Conservation (phyloP, 2,797 vertebrate genomes). For the Anguilla anguilla region DNA sequence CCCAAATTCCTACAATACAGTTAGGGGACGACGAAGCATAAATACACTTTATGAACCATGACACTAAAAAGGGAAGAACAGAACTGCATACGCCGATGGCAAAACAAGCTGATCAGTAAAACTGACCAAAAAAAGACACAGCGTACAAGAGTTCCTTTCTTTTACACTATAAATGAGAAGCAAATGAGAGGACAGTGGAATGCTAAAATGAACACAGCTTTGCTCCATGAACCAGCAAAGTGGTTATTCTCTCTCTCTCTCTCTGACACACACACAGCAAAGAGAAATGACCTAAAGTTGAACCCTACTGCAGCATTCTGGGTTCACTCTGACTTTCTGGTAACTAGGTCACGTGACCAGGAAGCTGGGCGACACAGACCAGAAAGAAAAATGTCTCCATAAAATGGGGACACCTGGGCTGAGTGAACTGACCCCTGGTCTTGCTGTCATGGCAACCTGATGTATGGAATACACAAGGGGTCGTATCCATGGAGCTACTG, state of each 20-base stretch:
- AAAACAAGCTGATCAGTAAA: no score
- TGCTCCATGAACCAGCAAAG: not conserved
- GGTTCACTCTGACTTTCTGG: not conserved
- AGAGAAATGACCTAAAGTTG: not conserved
- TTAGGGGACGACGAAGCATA: no score
- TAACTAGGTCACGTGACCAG: not conserved
- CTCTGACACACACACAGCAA: not conserved
- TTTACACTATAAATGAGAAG: not conserved
- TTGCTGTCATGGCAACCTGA: slow-evolving; percentile 36
- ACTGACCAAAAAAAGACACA: no score
- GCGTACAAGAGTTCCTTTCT: no score
- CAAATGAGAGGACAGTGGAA: not conserved
- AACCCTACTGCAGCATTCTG: not conserved
- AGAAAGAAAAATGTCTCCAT: not conserved
- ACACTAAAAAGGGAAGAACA: no score
- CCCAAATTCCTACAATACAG: no score
- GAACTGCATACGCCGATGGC: no score
- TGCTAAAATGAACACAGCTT: not conserved
- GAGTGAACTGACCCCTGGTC: slow-evolving; percentile 2
- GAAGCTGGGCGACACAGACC: not conserved
- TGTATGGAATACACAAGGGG: slow-evolving; percentile 45
- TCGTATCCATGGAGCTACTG: slow-evolving; percentile 38
- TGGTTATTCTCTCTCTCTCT: not conserved
- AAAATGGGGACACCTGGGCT: not conserved
- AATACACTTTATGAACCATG: no score